A percentile compares a stretch with the other conserved stretches of the same genome.
These are phyloP conservation scores for Charanyca ferruginea DNA, from an alignment of 2,888 invertebrate genomes.

Conservation along the genomic window DNA sequence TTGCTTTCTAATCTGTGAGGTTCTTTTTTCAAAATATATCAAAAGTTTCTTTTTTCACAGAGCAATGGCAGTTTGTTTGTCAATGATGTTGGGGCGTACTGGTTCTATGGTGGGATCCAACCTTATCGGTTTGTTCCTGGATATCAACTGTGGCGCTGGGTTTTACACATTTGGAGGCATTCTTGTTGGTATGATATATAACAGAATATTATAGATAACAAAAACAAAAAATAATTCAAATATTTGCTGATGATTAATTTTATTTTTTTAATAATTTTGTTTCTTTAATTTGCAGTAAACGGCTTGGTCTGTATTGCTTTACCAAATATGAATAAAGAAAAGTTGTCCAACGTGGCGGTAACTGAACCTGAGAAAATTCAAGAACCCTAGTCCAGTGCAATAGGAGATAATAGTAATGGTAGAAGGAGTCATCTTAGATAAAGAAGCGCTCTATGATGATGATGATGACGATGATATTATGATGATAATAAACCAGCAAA, in stretches of 20 bases:
- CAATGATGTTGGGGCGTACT: constrained; percentile 92
- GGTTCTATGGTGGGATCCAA: constrained; percentile 93
- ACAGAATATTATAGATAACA: no score
- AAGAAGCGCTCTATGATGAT: not conserved
- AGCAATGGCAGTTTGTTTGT: constrained; percentile 92
- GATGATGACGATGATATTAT: no score
- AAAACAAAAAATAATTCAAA: not conserved
- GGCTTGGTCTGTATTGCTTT: constrained; percentile 80
- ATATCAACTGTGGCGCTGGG: constrained; percentile 91
- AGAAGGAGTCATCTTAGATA: constrained; percentile 12
- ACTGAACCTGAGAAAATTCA: not conserved
- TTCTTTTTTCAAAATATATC: not conserved
- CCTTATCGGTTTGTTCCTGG: constrained; percentile 92
- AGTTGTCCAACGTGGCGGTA: constrained; percentile 47
- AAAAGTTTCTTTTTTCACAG: constrained; percentile 70
- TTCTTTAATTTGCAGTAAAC: constrained; percentile 76
- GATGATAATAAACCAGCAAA: no score
- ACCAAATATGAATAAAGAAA: constrained; percentile 74
- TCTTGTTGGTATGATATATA: constrained; percentile 81
- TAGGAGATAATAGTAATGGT: not conserved
- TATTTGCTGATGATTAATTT: no score
- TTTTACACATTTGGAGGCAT: constrained; percentile 92
- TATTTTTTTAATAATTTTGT: no score
- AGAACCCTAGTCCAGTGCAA: constrained; percentile 18
- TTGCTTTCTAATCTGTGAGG: not conserved